These are phyloP conservation scores for Leucosticte australis DNA, from an alignment of 2,113 vertebrate genomes.

Conservation along the genomic window DNA sequence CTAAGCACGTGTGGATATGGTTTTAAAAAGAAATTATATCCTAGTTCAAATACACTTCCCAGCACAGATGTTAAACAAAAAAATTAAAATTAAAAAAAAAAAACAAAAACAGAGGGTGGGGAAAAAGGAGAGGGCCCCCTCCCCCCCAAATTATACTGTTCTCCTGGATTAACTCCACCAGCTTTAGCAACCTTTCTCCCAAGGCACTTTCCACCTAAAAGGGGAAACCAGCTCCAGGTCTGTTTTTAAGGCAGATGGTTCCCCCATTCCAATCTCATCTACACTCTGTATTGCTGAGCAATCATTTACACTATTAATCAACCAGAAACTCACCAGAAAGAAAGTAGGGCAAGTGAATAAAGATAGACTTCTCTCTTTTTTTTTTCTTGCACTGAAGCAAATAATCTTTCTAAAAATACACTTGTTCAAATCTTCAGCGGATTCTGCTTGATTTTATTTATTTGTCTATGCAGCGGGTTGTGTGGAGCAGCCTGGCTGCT, in stretches of 20 bases:
- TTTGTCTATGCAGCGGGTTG: neutral
- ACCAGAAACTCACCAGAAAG: conserved; percentile 22
- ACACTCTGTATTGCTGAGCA: neutral
- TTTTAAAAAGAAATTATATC: neutral
- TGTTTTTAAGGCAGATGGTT: neutral
- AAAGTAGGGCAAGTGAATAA: conserved; percentile 43
- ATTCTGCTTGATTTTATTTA: neutral
- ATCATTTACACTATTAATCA: conserved; percentile 23
- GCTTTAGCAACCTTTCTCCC: neutral
- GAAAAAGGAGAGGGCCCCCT: neutral
- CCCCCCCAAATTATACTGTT: neutral
- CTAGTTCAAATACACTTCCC: neutral
- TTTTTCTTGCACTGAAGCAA: neutral
- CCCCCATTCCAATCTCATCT: neutral
- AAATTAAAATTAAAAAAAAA: neutral
- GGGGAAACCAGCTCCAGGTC: neutral
- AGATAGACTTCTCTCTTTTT: neutral
- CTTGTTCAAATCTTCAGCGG: neutral
- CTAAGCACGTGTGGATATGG: neutral
- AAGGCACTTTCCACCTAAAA: neutral
- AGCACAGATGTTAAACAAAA: neutral
- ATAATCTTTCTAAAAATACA: conserved; percentile 42
- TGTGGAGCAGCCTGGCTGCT: neutral
- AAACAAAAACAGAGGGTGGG: neutral
- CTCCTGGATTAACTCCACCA: neutral